phyloP scores from a whole-genome alignment of 2,113 vertebrate genomes.

The Falco punctatus region DNA sequence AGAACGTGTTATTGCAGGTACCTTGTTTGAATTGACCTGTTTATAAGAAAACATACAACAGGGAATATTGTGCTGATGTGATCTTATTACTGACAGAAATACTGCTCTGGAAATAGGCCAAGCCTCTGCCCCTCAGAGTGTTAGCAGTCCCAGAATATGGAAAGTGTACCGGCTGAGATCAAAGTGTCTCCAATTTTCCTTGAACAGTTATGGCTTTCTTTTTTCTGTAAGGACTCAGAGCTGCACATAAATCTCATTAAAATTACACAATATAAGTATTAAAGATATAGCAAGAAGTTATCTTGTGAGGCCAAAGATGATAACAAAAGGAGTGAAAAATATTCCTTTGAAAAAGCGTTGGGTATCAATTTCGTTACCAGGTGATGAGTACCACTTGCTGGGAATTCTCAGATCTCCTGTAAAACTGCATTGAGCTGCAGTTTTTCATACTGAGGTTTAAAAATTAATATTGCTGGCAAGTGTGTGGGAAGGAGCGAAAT shows the following conservation, averaged over 20 bases:
- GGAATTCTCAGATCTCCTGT: background rate
- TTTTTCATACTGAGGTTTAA: background rate
- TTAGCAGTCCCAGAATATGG: background rate
- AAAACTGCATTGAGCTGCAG: background rate
- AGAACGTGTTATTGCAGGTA: background rate
- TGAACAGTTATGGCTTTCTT: background rate
- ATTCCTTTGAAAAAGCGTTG: background rate
- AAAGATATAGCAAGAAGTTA: background rate
- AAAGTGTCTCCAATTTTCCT: background rate
- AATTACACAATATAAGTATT: background rate
- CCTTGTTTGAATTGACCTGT: background rate
- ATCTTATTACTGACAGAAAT: background rate
- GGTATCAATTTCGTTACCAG: background rate
- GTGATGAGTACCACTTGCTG: background rate
- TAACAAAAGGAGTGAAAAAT: background rate
- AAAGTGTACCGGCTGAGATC: background rate
- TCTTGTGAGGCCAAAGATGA: background rate
- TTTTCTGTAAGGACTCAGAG: background rate
- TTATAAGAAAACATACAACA: accelerated
- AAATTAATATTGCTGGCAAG: background rate
- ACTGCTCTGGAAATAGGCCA: background rate
- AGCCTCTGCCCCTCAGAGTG: background rate
- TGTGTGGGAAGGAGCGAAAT: background rate
- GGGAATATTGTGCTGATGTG: background rate
- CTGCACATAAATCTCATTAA: background rate